These are phyloP conservation scores for Meloidogyne hapla DNA, from an alignment of 1,140 invertebrate genomes.

Conservation along the genomic window DNA sequence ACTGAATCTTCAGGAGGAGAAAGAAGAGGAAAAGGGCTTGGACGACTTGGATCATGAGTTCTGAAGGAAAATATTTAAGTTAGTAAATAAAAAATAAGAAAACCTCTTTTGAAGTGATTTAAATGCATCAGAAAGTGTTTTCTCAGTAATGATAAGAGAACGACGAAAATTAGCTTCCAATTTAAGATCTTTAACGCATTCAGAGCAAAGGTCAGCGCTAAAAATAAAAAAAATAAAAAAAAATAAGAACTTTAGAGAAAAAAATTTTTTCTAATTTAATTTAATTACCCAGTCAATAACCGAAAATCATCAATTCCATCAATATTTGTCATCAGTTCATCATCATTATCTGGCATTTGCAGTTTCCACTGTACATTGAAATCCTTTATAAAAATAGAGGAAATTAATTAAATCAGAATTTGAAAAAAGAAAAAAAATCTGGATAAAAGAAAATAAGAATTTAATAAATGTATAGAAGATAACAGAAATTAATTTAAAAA, in stretches of 20 bases:
- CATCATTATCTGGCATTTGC: not conserved
- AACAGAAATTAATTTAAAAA: not conserved
- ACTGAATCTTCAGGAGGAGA: constrained; percentile 28
- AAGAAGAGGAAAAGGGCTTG: not conserved
- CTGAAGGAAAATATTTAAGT: constrained; percentile 21
- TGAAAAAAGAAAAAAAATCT: constrained; percentile 25
- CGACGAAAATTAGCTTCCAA: constrained; percentile 35
- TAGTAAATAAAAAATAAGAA: not conserved
- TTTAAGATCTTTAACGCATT: constrained; percentile 38
- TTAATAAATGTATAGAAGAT: not conserved
- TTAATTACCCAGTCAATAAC: constrained; percentile 4
- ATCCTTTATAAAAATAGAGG: not conserved
- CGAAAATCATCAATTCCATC: not conserved
- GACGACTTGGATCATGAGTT: constrained; percentile 28
- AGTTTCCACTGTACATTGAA: not conserved
- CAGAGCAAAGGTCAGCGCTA: constrained; percentile 44
- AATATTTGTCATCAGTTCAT: not conserved
- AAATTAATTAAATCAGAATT: no score
- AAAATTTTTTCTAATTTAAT: not conserved
- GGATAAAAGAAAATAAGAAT: constrained; percentile 14
- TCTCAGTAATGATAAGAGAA: constrained; percentile 13
- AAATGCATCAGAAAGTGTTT: constrained; percentile 13
- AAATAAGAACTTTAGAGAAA: not conserved
- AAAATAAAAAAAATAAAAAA: constrained; percentile 14
- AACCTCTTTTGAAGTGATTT: not conserved